Evolutionary conservation across 2,113 vertebrate species (phyloP), one percentile per base, ranked within the genome.

Genomic region (Lepisosteus osseus): DNA sequence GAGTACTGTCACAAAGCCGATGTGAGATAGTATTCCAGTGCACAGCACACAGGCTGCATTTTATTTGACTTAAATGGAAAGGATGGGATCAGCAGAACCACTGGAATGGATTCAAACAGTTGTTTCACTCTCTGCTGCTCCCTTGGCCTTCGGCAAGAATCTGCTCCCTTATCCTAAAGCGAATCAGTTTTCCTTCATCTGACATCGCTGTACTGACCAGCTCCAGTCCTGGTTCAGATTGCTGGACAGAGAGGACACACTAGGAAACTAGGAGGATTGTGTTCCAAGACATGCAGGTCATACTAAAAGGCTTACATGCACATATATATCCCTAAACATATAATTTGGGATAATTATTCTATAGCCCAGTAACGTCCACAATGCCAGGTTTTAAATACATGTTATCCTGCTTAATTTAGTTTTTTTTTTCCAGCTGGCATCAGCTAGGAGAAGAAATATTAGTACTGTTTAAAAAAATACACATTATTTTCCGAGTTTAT

Each of bases 101-200:
- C 61, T 67, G 63, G 44, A 75, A 75, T 69, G 76, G 76, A 86
- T 76, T 86, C 83, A 80, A 85, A 79, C 85, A 84, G 82, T 85
- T 78, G 83, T 86, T 86, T 87, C 82, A 84, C 82, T 86, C 83
- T 86, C 79, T 70, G 66, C 76, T 85, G 79, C 83, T 76, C 84
- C 76, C 72, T 72, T 86, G 83, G 83, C 86, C 83, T 72, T 74
- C 69, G 43, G 75, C 81, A 81, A 78, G 82, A 79, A 84, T 78
- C 78, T 76, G 72, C 72, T 82, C 83, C 74, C 75, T 76, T 65
- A 79, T 70, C 71, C 74, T 78, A 69, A 74, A 74, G 67, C 71
- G 44, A 66, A 71, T 56, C 29, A 59, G 42, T 62, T 59, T 44
- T 47, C 70, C 76, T 70, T 80, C 76, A 69, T 43, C 2, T 77